Base-by-base conservation (phyloP, 2,888 invertebrate genomes). In the Epinotia bilunana region DNA sequence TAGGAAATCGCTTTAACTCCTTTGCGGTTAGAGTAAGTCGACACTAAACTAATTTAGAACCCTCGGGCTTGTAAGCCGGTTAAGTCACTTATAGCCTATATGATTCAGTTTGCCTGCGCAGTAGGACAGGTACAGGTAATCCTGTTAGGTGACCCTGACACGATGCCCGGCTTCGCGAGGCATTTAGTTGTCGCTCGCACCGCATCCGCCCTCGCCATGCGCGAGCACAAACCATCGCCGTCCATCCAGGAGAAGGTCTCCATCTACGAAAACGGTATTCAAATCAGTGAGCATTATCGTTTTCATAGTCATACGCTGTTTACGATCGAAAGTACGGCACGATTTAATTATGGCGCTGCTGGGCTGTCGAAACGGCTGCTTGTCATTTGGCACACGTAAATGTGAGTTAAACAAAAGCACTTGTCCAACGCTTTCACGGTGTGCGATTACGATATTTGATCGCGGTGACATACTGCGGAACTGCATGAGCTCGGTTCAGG, bases 91-190 rank as follows among this genome's bases (percentile, higher is more conserved):
- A 77, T 63, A 72, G 86, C 88, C 86, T 84, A 87, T 86, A 87
- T 86, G 84, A 86, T 86, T 86, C 82, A 85, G 84, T 88, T 88
- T 90, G 89, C 89, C 88, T 91, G 91, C 91, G 91, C 88, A 92
- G 90, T 92, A 87, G 92, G 91, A 87, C 92, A 53, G 33, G 53
- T 92, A 87, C 92, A 90, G 90, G 92, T 91, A 94, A 94, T 94
- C 94, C 94, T 91, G 93, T 94, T 94, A 94, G 92, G 88, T 92
- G 94, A 88, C 93, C 94, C 89, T 93, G 93, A 93, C 94, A 93
- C 86, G 90, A 86, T 92, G 90, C 87, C 90, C 91, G 92, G 92
- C 91, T 92, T 92, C 91, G 89, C 84, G 86, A 87, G 87, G 87
- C 88, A 88, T 90, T 89, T 87, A 88, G 86, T 89, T 79, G 84